Evolutionary conservation across 2,888 invertebrate species (phyloP), one percentile per base, ranked within the genome.

Genomic region (Eupelmus urozonus): DNA sequence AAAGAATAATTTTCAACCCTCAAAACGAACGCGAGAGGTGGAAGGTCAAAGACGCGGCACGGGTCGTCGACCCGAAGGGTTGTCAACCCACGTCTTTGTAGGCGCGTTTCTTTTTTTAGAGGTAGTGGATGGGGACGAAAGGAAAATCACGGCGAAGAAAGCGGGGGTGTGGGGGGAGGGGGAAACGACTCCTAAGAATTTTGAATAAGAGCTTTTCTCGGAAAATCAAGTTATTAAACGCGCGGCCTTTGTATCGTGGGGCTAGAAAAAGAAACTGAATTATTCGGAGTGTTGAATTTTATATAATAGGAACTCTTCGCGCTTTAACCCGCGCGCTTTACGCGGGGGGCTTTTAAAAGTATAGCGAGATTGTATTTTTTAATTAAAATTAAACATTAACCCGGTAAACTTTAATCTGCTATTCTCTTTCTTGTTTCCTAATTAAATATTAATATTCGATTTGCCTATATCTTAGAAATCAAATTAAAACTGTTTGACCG

Each of bases 31-130:
- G 16, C 34, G 20, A 66, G 23, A 40, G 53, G 40, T 20, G 18
- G 16, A 66, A 66, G 66, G 66, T 53, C 66, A 66, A 66, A 66
- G 34, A 51, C 53, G 23, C 20, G 27, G 34, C 27, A 29, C 13
- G 51, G 45, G 53, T 53, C 49, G 51, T 51, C 18, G 51, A 45
- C 9, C 53, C 20, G 3, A 53, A 51, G 45, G 53, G 53, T 16
- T 66, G 23, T 40, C 29, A 66, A 34, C 20, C 53, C 53, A 23
- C 51, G 53, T 34, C 66, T 18, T 29, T 53, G 34, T 23, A 34
- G n/a, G n/a, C 34, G 29, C 18, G 49, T 53, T 13, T 66, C 40
- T 45, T 45, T 45, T 7, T 45, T 45, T 45, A 13, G 2, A 13
- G 9, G 13, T 13, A 13, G 9, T 45, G 3, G 34, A 45, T 16